phyloP scores from a whole-genome alignment of 2,888 invertebrate genomes.

The Cheilosia urbana region DNA sequence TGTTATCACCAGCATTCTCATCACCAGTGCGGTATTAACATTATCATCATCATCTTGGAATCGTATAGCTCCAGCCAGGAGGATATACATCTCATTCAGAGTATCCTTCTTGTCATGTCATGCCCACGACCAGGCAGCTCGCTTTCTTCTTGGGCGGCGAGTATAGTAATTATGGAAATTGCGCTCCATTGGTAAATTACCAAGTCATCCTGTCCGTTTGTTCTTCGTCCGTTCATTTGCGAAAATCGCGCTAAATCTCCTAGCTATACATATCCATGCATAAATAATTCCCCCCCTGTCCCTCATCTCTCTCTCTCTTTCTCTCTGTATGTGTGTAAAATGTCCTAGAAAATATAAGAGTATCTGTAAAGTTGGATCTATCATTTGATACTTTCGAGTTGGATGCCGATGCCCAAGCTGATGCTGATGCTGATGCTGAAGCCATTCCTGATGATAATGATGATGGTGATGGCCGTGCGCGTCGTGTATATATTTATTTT shows the following conservation, averaged over 20 bases:
- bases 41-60: constrained; percentile 69
- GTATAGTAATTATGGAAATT: constrained; percentile 73
- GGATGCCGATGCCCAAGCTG: constrained; percentile 1
- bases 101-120: constrained; percentile 67
- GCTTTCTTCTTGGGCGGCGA: constrained; percentile 41
- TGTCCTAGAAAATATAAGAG: constrained; percentile 32
- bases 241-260: constrained; percentile 62
- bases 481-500: constrained; percentile 66
- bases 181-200: constrained; percentile 73
- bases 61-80: constrained; percentile 26
- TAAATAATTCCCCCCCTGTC: constrained; percentile 44
- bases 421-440: constrained; percentile 22
- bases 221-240: constrained; percentile 61
- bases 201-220: constrained; percentile 69
- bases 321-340: not conserved
- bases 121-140: not conserved
- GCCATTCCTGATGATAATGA: constrained; percentile 58
- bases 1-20: constrained; percentile 70
- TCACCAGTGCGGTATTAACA: constrained; percentile 68
- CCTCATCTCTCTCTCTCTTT: too few species aligned
- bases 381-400: constrained; percentile 47
- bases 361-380: constrained; percentile 52
- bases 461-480: constrained; percentile 51
- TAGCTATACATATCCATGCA: constrained; percentile 56
- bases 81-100: constrained; percentile 73